Conservation (phyloP, 2,113 vertebrate species). For the Serilophus lunatus region DNA sequence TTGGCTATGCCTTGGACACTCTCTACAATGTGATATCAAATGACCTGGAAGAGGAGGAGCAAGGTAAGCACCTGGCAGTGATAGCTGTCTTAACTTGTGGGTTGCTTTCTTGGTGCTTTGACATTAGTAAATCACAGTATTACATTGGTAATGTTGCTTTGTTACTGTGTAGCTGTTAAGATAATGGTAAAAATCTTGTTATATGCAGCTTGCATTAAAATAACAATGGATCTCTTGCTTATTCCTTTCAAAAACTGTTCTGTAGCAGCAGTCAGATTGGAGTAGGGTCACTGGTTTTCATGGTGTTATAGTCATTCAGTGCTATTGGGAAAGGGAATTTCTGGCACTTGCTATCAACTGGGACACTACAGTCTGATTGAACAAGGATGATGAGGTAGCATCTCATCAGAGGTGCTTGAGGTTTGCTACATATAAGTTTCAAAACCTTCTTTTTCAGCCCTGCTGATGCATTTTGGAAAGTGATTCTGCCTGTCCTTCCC, state of each 20-base stretch:
- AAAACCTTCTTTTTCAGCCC: neutral
- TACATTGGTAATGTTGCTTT: too few relatives aligned
- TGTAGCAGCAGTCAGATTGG: neutral
- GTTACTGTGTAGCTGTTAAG: neutral
- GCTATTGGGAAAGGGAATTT: neutral
- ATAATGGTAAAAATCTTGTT: neutral
- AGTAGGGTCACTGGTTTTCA: neutral
- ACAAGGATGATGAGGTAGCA: neutral
- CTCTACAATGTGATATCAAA: constrained; percentile 95
- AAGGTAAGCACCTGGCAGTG: constrained; percentile 78
- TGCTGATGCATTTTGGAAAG: neutral
- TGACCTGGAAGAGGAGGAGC: constrained; percentile 92
- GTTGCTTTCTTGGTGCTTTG: neutral
- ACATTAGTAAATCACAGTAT: too few relatives aligned
- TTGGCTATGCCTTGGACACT: constrained; percentile 96
- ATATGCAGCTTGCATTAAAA: neutral
- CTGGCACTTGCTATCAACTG: neutral
- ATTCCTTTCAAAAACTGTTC: neutral
- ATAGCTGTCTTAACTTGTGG: neutral
- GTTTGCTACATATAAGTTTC: neutral
- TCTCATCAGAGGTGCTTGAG: too few relatives aligned
- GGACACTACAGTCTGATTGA: neutral
- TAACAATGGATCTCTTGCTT: neutral
- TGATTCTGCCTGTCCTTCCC: neutral
- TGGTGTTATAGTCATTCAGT: too few relatives aligned